A percentile compares a stretch with the other conserved stretches of the same genome.
Evolutionary conservation across 2,888 invertebrate species (phyloP).

Genomic region (Dryobotodes eremita): DNA sequence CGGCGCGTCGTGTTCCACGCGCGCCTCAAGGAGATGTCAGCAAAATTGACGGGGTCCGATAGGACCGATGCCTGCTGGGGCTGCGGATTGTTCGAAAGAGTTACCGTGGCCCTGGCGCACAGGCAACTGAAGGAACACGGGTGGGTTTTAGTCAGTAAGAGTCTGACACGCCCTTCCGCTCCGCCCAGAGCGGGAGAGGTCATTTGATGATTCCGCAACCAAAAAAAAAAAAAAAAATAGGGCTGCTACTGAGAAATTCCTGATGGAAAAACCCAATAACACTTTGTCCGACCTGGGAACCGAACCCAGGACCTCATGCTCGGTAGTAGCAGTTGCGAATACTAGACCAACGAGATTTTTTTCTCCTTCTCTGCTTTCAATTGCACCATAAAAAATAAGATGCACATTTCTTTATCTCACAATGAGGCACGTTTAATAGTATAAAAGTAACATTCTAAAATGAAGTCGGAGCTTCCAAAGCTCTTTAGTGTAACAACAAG

Average conservation of each 20-base stretch:
- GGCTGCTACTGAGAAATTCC: neutral
- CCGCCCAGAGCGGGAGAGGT: too few relatives aligned
- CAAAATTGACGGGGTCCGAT: too few relatives aligned
- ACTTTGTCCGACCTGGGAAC: neutral
- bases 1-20: too few relatives aligned
- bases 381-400: neutral
- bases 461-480: slow-evolving; percentile 20
- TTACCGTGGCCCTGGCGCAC: too few relatives aligned
- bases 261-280: neutral
- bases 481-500: slow-evolving; percentile 36
- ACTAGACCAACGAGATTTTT: neutral
- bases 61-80: too few relatives aligned
- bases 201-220: too few relatives aligned
- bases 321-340: neutral
- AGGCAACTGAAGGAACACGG: too few relatives aligned
- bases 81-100: too few relatives aligned
- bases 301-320: neutral
- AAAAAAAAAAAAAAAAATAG: too few relatives aligned
- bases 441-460: slow-evolving; percentile 23
- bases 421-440: neutral
- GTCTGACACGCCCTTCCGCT: too few relatives aligned
- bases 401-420: neutral
- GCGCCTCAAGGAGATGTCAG: too few relatives aligned
- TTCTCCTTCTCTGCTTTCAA: neutral
- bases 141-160: too few relatives aligned